A percentile compares a stretch with the other conserved stretches of the same genome.
phyloP scores from a whole-genome alignment of 2,113 vertebrate species.

The Pangasianodon gigas region DNA sequence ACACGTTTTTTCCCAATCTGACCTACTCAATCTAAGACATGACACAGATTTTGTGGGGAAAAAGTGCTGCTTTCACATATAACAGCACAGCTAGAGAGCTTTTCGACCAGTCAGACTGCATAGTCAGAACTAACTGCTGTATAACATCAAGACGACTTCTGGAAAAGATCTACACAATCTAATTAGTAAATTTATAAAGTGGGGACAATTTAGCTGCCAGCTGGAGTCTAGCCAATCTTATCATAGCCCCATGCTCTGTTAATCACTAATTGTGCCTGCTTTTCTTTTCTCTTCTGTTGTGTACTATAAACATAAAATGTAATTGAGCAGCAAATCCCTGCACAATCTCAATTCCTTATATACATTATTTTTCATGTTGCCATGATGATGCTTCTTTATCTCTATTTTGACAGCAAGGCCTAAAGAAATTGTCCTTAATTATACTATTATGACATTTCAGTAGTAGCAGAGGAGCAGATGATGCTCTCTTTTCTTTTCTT shows the following conservation, averaged over 20 bases:
- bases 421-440: background rate
- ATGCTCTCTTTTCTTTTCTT: background rate
- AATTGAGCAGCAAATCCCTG: conserved; percentile 14
- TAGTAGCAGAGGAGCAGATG: background rate
- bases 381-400: background rate
- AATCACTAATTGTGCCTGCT: conserved; percentile 34
- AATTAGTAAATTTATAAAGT: conserved; percentile 31
- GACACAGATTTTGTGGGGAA: background rate
- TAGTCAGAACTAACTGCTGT: background rate
- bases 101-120: background rate
- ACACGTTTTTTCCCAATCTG: background rate
- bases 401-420: background rate
- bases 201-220: background rate
- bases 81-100: background rate
- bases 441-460: background rate
- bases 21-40: background rate
- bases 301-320: conserved; percentile 33
- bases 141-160: background rate
- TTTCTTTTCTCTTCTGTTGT: conserved; percentile 27
- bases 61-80: background rate
- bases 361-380: conserved; percentile 25
- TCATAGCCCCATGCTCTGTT: conserved; percentile 22
- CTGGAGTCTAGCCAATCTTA: conserved; percentile 15
- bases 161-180: conserved; percentile 8
- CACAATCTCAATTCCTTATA: background rate